Percentiles rank a stretch among this genome's conserved stretches.
phyloP scores from a whole-genome alignment of 37 sponge, comb jelly and placozoan species.

The Halichondria panicea region DNA sequence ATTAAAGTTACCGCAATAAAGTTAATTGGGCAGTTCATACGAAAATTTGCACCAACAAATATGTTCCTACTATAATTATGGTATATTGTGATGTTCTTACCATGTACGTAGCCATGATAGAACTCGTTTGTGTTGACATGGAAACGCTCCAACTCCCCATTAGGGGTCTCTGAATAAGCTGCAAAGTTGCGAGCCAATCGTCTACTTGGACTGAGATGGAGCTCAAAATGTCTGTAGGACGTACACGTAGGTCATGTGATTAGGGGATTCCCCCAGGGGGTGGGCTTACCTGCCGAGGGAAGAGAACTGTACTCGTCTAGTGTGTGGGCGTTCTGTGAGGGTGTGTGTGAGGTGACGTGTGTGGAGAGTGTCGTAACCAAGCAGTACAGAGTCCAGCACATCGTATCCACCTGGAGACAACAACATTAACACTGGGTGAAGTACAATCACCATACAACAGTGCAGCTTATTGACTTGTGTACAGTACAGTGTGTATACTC shows the following conservation, averaged over 20 bases:
- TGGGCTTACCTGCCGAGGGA: constrained; percentile 17
- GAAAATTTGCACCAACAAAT: too few relatives aligned
- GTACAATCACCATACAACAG: too few relatives aligned
- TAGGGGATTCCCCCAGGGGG: neutral
- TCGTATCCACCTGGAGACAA: neutral
- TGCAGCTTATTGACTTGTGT: too few relatives aligned
- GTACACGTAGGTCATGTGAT: too few relatives aligned
- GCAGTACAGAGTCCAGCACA: constrained; percentile 21
- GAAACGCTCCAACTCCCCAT: neutral
- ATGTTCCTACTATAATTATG: too few relatives aligned
- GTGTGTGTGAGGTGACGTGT: constrained; percentile 6
- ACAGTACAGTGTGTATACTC: neutral
- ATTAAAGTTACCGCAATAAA: too few relatives aligned
- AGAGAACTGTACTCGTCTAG: constrained; percentile 11
- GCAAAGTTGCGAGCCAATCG: constrained; percentile 34
- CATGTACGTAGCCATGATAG: constrained; percentile 43
- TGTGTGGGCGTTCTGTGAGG: neutral
- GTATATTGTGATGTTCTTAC: constrained; percentile 25
- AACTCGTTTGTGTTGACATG: constrained; percentile 15
- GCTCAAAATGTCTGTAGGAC: constrained; percentile 25
- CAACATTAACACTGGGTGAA: too few relatives aligned
- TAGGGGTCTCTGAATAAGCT: constrained; percentile 6
- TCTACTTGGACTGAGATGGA: constrained; percentile 17
- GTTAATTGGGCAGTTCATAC: too few relatives aligned
- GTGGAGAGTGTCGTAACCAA: constrained; percentile 38